Evolutionary conservation across 2,888 invertebrate genomes (phyloP), one percentile per base, ranked within the genome.

Genomic region (Ischnura elegans): DNA sequence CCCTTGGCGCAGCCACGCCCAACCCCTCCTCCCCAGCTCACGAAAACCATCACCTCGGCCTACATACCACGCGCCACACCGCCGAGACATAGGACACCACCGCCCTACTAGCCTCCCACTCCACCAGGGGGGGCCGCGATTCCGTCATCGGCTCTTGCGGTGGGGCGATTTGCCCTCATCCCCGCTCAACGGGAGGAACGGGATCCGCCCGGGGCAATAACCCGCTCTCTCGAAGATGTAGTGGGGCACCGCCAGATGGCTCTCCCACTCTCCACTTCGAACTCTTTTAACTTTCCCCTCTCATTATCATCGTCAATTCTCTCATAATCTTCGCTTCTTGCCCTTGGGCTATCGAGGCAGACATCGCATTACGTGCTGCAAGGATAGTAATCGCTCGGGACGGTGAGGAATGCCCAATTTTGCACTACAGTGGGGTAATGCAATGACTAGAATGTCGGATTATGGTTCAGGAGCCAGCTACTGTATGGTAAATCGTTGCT

Each of bases 51-150:
- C 76, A 76, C 76, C 76, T 76, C 76, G 76, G 25, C 76, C 76
- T 76, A 76, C 76, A 76, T 76, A 13, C 36, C 36, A 3, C 51
- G 19, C 36, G 16, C n/a, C n/a, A n/a, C n/a, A n/a, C n/a, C n/a
- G n/a, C 10, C 76, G 36, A 76, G 76, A 76, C 76, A 76, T 76
- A 76, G 36, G 76, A 76, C 76, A 76, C 76, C 76, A 25, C 76
- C 76, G 51, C 51, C 51, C 51, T 1, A 51, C 13, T 19, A 19
- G 19, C 10, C 51, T 51, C 51, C 19, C 13, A 51, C 19, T 51
- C 2, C 51, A 1, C 19, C 51, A n/a, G 21, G 61, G 61, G 21
- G 61, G 61, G 2, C 51, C 19, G n/a, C 61, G 61, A 61, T 61
- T 61, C 61, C 61, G n/a, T 61, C 61, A 61, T n/a, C 61, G 61